Evolutionary conservation across 2,797 vertebrate genomes (phyloP).

Genomic region (Pelobates cultripes): DNA sequence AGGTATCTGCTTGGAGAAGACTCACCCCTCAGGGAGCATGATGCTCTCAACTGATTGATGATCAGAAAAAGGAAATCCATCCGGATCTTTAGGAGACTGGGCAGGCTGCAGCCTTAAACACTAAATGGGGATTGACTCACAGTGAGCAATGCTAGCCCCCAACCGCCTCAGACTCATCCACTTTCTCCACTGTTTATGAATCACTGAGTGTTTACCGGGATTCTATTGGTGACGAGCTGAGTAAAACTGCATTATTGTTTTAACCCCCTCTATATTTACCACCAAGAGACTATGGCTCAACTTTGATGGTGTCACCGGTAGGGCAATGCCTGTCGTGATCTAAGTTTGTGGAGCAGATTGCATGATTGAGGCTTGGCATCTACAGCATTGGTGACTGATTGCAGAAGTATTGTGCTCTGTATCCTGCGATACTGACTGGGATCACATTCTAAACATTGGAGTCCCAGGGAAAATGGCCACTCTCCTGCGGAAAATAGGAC

Average conservation of each 20-base stretch:
- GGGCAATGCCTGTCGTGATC: conserved; percentile 9
- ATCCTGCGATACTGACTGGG: conserved; percentile 16
- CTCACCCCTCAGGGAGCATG: background rate
- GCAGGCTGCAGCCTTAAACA: background rate
- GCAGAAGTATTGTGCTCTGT: background rate
- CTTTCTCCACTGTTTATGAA: conserved; percentile 24
- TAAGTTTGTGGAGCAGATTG: background rate
- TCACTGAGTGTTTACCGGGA: background rate
- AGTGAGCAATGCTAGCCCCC: conserved; percentile 22
- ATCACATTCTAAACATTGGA: background rate
- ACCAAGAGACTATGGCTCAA: conserved; percentile 9
- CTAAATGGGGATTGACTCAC: conserved; percentile 19
- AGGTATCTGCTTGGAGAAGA: background rate
- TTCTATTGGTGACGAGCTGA: background rate
- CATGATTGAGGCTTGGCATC: background rate
- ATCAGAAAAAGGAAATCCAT: background rate
- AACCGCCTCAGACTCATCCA: background rate
- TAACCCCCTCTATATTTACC: background rate
- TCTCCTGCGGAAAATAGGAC: conserved; percentile 95
- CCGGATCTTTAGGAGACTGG: conserved; percentile 5
- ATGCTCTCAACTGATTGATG: conserved; percentile 34
- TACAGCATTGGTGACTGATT: background rate
- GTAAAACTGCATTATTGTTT: background rate
- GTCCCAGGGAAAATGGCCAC: conserved; percentile 85
- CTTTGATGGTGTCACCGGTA: conserved; percentile 14